Conservation (phyloP, 2,888 invertebrate species). For the Clusia tigrina region DNA sequence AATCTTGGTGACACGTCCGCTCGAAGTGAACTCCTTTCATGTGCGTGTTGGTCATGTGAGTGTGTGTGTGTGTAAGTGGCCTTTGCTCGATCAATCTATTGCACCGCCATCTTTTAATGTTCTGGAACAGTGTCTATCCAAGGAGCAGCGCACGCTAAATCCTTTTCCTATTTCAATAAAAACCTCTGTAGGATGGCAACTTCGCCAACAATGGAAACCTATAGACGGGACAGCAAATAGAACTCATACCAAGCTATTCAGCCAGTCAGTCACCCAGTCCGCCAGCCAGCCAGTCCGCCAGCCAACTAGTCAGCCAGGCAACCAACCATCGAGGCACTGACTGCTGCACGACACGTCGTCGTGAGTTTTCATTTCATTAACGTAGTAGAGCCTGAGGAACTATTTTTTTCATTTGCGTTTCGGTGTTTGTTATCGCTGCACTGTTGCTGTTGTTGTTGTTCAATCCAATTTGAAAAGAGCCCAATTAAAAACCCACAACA, state of each 20-base stretch:
- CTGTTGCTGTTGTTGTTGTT: conserved; percentile 40
- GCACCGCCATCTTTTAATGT: too few relatives aligned
- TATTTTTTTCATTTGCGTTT: conserved; percentile 8
- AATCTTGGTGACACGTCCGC: too few relatives aligned
- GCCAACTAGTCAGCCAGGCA: not conserved
- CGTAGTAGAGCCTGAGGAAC: conserved; percentile 24
- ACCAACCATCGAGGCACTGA: not conserved
- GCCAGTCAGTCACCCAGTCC: not conserved
- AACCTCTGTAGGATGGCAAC: not conserved
- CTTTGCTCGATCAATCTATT: too few relatives aligned
- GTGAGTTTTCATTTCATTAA: conserved; percentile 37
- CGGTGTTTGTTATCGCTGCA: conserved; percentile 12
- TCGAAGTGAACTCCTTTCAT: not conserved
- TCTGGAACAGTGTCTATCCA: too few relatives aligned
- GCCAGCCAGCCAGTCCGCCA: not conserved
- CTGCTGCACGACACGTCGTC: conserved; percentile 16
- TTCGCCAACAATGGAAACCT: not conserved
- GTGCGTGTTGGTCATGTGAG: not conserved
- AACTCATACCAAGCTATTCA: too few relatives aligned
- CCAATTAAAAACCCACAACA: conserved; percentile 62
- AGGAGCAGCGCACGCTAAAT: not conserved
- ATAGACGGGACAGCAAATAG: not conserved
- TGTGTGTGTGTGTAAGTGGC: not conserved
- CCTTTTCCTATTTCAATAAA: not conserved
- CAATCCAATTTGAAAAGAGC: conserved; percentile 53